Evolutionary conservation across 2,888 invertebrate genomes (phyloP).

Genomic region (Meteorus colon): DNA sequence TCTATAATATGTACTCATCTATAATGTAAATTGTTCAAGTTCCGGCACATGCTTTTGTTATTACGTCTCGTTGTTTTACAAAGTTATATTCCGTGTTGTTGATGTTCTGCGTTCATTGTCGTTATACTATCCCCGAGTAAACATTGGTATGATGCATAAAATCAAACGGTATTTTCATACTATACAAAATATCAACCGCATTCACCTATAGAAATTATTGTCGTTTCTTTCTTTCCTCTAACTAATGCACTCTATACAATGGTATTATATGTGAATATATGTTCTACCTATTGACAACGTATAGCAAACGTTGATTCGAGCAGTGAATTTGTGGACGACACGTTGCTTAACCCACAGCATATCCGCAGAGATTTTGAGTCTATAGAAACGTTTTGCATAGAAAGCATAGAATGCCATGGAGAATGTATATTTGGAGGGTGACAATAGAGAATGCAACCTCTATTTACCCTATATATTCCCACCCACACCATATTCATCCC

Average conservation of each 20-base stretch:
- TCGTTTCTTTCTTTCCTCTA: background rate
- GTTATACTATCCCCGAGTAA: background rate
- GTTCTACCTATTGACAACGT: no score
- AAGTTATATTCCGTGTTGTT: conserved; percentile 13
- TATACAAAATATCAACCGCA: background rate
- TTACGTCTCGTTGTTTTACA: conserved; percentile 19
- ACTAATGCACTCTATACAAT: background rate
- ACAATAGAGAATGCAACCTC: background rate
- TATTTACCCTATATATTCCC: background rate
- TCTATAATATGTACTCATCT: background rate
- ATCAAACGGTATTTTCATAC: conserved; percentile 5
- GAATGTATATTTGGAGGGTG: conserved; percentile 1
- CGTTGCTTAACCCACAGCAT: background rate
- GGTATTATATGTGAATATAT: background rate
- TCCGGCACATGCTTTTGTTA: conserved; percentile 34
- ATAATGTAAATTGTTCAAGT: conserved; percentile 39
- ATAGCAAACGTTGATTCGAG: background rate
- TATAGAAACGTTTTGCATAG: background rate
- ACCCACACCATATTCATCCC: background rate
- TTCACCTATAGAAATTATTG: conserved; percentile 6
- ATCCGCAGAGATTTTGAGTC: background rate
- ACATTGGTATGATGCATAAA: background rate
- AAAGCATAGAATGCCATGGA: background rate
- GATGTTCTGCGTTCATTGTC: background rate
- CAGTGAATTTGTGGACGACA: background rate